Conservation (phyloP, 2,797 vertebrate species). For the Falco biarmicus region DNA sequence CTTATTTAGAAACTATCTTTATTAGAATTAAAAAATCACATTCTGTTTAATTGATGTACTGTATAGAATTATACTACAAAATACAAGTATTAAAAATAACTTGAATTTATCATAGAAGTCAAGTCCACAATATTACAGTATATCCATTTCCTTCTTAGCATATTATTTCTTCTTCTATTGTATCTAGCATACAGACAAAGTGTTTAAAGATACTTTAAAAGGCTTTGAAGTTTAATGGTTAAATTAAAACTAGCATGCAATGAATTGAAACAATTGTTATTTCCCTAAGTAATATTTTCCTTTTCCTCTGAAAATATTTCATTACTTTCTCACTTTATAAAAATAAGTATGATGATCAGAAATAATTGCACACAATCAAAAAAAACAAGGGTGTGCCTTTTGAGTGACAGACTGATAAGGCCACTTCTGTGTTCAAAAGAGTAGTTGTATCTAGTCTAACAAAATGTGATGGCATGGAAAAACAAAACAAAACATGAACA, state of each 20-base stretch:
- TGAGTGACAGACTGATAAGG: not conserved
- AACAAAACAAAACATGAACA: not conserved
- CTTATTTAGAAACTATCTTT: not conserved
- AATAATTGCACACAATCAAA: not conserved
- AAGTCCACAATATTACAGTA: not conserved
- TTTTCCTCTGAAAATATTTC: not conserved
- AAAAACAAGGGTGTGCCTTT: rapidly evolving
- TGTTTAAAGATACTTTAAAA: not conserved
- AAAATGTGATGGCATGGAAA: not conserved
- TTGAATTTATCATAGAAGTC: not conserved
- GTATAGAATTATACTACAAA: not conserved
- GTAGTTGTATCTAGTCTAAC: not conserved
- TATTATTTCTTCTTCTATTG: not conserved
- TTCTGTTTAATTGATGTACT: not conserved
- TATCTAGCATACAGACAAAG: not conserved
- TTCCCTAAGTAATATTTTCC: not conserved
- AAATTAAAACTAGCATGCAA: not conserved
- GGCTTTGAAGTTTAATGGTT: not conserved
- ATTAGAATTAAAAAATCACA: not conserved
- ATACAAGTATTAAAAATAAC: not conserved
- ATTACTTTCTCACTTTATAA: not conserved
- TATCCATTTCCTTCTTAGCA: not conserved
- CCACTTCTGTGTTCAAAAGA: not conserved
- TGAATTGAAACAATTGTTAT: not conserved
- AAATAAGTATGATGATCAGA: not conserved